These are phyloP conservation scores for Neoscelio sp. DNA, from an alignment of 2,888 invertebrate genomes.

Conservation along the genomic window DNA sequence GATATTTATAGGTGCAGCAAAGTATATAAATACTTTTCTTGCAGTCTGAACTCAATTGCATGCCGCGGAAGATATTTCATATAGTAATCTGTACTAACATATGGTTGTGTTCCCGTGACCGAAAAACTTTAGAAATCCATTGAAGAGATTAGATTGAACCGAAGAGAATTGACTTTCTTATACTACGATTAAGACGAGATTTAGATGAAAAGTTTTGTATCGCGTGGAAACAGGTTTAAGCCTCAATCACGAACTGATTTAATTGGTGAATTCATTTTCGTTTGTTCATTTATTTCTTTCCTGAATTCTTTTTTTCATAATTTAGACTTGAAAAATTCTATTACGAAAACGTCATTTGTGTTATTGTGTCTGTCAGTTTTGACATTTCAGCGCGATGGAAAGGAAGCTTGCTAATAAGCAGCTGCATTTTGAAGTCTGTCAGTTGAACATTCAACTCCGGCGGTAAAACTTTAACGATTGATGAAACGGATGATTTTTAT, in stretches of 20 bases:
- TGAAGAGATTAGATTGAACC: conserved; percentile 47
- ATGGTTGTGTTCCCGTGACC: conserved; percentile 16
- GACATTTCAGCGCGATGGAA: background rate
- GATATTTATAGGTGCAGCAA: conserved; percentile 19
- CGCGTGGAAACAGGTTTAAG: conserved; percentile 31
- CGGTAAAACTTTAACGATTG: conserved; percentile 11
- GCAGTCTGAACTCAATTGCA: conserved; percentile 4
- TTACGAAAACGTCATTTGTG: too few relatives aligned
- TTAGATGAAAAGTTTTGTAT: conserved; percentile 55
- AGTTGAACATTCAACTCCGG: background rate
- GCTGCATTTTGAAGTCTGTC: background rate
- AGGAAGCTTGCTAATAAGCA: background rate
- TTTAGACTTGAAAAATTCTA: conserved; percentile 8
- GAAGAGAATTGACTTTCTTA: conserved; percentile 38
- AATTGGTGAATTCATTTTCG: conserved; percentile 41
- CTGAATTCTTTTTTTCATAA: background rate
- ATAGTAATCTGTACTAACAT: conserved; percentile 29
- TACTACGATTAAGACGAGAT: conserved; percentile 47
- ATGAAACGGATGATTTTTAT: conserved; percentile 9
- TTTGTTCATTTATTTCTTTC: conserved; percentile 20
- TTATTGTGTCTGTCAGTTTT: too few relatives aligned
- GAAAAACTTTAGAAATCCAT: conserved; percentile 41
- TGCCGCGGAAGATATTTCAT: conserved; percentile 17
- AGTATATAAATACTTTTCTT: conserved; percentile 24
- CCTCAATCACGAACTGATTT: conserved; percentile 35